Percentiles rank a stretch among this genome's conserved stretches.
These are phyloP conservation scores for Forbesichthys agassizii DNA, from an alignment of 2,113 vertebrate genomes.

Conservation along the genomic window DNA sequence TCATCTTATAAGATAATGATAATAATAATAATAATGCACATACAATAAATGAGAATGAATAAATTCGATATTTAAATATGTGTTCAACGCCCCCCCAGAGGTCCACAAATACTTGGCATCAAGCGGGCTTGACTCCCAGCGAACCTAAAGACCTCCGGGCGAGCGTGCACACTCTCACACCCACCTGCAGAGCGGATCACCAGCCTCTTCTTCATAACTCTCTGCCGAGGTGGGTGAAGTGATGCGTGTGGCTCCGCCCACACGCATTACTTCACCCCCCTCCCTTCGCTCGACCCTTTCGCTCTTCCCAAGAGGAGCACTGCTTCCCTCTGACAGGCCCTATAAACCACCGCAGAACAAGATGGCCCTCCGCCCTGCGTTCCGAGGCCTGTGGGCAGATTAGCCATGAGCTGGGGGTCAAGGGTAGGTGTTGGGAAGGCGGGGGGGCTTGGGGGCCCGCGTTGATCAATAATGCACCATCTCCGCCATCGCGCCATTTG, in stretches of 20 bases:
- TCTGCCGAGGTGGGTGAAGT: conserved; percentile 7
- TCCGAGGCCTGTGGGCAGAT: conserved; percentile 23
- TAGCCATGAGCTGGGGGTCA: conserved; percentile 14
- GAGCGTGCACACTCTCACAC: conserved; percentile 12
- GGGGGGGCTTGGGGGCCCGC: conserved; percentile 28
- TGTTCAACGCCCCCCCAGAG: no score
- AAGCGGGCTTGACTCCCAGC: no score
- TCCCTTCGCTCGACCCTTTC: not conserved
- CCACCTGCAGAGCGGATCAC: conserved; percentile 8
- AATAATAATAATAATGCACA: no score
- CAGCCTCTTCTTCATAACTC: not conserved
- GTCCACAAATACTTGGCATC: no score
- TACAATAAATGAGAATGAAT: no score
- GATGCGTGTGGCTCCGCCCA: conserved; percentile 35
- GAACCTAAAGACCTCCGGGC: not conserved
- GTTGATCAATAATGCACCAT: conserved; percentile 72
- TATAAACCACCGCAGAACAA: conserved; percentile 59
- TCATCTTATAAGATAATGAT: no score
- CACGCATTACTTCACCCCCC: not conserved
- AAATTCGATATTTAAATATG: no score
- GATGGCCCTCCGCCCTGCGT: conserved; percentile 40
- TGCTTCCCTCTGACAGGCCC: conserved; percentile 38
- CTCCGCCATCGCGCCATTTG: conserved; percentile 40
- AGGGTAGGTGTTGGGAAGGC: not conserved
- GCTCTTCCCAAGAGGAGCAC: conserved; percentile 23